Evolutionary conservation across 1,140 invertebrate species (phyloP).

Genomic region (Homalodisca vitripennis): DNA sequence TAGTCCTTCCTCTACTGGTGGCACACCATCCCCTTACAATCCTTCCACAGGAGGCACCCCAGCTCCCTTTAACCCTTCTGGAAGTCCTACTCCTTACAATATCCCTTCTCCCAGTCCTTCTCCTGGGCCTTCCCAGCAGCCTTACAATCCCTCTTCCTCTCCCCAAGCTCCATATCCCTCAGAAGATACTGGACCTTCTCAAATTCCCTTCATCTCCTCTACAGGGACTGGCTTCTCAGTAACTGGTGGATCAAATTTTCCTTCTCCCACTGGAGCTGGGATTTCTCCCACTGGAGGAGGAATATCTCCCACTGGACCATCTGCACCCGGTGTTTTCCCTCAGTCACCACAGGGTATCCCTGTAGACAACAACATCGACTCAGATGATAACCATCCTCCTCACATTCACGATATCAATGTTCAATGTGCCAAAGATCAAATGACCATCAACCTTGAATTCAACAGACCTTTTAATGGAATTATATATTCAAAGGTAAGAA

Average conservation of each 20-base stretch:
- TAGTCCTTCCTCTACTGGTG: conserved; percentile 11
- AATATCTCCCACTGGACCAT: background rate
- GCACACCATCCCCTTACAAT: conserved; percentile 1
- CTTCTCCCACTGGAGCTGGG: background rate
- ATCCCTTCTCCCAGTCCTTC: background rate
- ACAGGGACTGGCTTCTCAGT: background rate
- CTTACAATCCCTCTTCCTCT: background rate
- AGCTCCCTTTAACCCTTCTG: background rate
- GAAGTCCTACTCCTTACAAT: background rate
- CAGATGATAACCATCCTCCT: conserved; percentile 63
- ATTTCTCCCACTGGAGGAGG: background rate
- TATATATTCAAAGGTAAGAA: conserved; percentile 79
- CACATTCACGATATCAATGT: conserved; percentile 75
- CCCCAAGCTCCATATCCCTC: background rate
- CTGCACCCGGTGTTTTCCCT: background rate
- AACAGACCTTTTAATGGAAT: conserved; percentile 73
- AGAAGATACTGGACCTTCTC: background rate
- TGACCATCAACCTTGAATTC: conserved; percentile 80
- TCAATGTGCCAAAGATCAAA: conserved; percentile 75
- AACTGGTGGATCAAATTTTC: background rate
- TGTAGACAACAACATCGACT: conserved; percentile 28
- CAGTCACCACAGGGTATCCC: conserved; percentile 1
- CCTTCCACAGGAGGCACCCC: background rate
- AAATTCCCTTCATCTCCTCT: background rate
- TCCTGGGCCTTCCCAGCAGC: background rate